Evolutionary conservation across 2,888 invertebrate species (phyloP).

Genomic region (Dasysyrphus tricinctus): DNA sequence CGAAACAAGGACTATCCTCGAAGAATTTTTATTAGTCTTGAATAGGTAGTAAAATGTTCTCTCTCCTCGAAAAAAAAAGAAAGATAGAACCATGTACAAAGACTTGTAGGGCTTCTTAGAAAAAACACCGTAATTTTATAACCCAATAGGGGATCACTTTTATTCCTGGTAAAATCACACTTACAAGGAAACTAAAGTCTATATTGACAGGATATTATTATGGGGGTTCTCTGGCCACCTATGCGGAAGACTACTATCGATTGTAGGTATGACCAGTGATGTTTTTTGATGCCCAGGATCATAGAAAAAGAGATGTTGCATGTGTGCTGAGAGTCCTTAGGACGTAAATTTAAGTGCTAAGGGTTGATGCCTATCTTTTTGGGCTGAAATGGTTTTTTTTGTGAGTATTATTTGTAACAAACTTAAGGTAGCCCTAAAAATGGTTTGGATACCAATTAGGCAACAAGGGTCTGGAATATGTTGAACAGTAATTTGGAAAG

Average conservation of each 20-base stretch:
- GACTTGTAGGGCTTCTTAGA: neutral
- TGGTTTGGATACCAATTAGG: slow-evolving; percentile 72
- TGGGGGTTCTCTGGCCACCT: slow-evolving; percentile 9
- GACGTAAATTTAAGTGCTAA: slow-evolving; percentile 48
- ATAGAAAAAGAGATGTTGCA: slow-evolving; percentile 2
- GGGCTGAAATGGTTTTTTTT: slow-evolving; percentile 35
- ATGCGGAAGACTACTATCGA: slow-evolving; percentile 13
- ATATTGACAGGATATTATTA: slow-evolving; percentile 72
- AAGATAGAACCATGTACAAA: neutral
- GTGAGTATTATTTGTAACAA: slow-evolving; percentile 23
- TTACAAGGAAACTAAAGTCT: slow-evolving; percentile 72
- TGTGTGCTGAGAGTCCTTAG: slow-evolving; percentile 4
- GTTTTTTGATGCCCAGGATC: neutral
- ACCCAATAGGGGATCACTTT: slow-evolving; percentile 74
- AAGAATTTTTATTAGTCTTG: slow-evolving; percentile 37
- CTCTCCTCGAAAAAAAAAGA: neutral
- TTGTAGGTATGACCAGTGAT: slow-evolving; percentile 1
- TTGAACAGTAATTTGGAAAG: slow-evolving; percentile 64
- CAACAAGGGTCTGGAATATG: slow-evolving; percentile 58
- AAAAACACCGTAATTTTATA: slow-evolving; percentile 62
- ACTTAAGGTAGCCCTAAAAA: slow-evolving; percentile 52
- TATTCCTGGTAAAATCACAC: slow-evolving; percentile 74
- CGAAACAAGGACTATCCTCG: neutral
- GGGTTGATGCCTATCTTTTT: slow-evolving; percentile 64
- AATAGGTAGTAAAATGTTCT: slow-evolving; percentile 52